Percentiles rank a stretch among this genome's conserved stretches.
These are phyloP conservation scores for Sicus ferrugineus DNA, from an alignment of 2,888 invertebrate genomes.

Conservation along the genomic window DNA sequence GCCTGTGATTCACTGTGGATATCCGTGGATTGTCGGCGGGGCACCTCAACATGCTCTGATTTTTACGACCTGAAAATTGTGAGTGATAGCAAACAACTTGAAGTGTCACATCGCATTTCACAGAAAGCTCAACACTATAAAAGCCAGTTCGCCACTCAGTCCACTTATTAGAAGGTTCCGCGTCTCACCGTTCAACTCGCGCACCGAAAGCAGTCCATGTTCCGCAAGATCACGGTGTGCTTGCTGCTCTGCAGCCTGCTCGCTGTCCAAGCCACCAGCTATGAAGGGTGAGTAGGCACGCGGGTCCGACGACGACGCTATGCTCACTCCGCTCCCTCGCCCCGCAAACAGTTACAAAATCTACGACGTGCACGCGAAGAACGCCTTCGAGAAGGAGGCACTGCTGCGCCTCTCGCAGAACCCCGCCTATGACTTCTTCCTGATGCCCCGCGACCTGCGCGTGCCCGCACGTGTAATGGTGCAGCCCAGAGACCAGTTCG, in stretches of 20 bases:
- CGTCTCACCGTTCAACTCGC: background rate
- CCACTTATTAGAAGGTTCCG: background rate
- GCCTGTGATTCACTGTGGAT: no score
- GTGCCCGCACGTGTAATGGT: slow-evolving; percentile 43
- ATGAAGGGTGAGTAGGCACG: background rate
- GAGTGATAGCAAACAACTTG: slow-evolving; percentile 16
- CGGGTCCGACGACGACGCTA: background rate
- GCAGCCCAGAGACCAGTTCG: slow-evolving; percentile 38
- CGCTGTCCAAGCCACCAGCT: background rate
- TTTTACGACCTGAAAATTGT: slow-evolving; percentile 19
- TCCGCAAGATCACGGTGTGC: background rate
- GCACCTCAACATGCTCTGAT: slow-evolving; percentile 22
- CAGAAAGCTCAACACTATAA: background rate
- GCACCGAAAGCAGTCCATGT: background rate
- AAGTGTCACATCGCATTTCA: background rate
- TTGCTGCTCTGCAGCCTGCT: background rate
- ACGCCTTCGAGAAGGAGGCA: background rate
- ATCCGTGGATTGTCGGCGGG: background rate
- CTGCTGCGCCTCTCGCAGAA: background rate
- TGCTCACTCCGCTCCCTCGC: background rate
- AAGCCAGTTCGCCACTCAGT: background rate
- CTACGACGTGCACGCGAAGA: slow-evolving; percentile 17
- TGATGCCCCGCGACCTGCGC: slow-evolving; percentile 37
- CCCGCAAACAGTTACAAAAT: slow-evolving; percentile 18
- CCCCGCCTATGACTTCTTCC: slow-evolving; percentile 41